Evolutionary conservation across 2,888 invertebrate genomes (phyloP), one percentile per base, ranked within the genome.

Genomic region (Xylota sylvarum): DNA sequence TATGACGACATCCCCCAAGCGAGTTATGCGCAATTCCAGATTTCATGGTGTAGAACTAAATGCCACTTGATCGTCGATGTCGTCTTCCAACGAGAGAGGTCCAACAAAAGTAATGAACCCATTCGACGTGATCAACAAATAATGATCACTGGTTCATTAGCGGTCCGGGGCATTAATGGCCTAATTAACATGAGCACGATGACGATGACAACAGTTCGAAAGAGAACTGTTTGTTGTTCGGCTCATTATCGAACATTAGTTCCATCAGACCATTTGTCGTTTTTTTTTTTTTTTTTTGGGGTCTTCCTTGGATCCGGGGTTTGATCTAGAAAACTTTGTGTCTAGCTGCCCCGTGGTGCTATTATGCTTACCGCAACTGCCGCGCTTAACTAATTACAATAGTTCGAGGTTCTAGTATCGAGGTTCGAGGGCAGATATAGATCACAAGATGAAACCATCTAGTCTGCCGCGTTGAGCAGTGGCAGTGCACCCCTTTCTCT

Each of bases 121-220:
- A 84, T 84, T 80, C 74, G 79, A 64, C 19, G 40, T 84, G 79
- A 74, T 84, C 84, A 84, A 84, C 84, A 84, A 83, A 83, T 83
- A 84, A 74, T 84, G 84, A 84, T 80, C 69, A 46, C 79, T 79
- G 73, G 80, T 84, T 84, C 84, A 84, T 84, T 84, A 84, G 84
- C 84, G 74, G 62, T 73, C 65, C 48, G 55, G 48, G 32, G 62
- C 74, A 74, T 74, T 84, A 74, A 84, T 84, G 64, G 84, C 69
- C 84, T 84, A 74, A 84, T 84, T 84, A 80, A 84, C 84, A 79
- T 84, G 84, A 74, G 43, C 80, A 64, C 69, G 74, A 74, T 46
- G 64, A 80, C 4, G 77, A 74, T 69, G 83, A 72, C 73, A 73
- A 74, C 72, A 72, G 64, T 50, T 19, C 60, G 48, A 58, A 23